Percentiles rank a stretch among this genome's conserved stretches.
phyloP scores from a whole-genome alignment of 2,888 invertebrate genomes.

The Silvanus unidentatus region DNA sequence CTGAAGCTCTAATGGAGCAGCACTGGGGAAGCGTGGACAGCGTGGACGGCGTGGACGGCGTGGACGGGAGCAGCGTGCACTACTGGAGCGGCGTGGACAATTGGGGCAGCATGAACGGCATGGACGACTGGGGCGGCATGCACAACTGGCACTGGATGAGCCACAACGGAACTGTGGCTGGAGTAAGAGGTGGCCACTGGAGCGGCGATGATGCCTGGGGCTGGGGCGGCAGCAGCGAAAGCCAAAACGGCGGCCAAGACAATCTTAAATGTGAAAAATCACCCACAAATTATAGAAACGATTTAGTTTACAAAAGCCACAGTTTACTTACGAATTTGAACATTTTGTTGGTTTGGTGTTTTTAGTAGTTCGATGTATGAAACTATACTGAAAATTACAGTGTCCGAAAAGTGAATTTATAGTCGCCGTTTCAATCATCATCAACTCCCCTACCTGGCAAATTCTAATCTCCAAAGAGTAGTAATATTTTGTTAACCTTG shows the following conservation, averaged over 20 bases:
- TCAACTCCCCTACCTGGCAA: too few relatives aligned
- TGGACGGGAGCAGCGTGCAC: conserved; percentile 21
- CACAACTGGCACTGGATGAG: conserved; percentile 28
- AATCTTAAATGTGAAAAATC: conserved; percentile 38
- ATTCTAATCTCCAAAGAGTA: too few relatives aligned
- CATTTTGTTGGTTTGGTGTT: conserved; percentile 16
- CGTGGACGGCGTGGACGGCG: conserved; percentile 18
- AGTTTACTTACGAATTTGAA: conserved; percentile 24
- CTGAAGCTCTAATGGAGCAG: conserved; percentile 1
- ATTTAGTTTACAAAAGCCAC: neutral
- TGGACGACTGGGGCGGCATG: conserved; percentile 30
- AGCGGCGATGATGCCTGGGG: conserved; percentile 4
- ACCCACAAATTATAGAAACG: neutral
- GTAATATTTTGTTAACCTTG: too few relatives aligned
- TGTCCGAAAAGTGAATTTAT: too few relatives aligned
- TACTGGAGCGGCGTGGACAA: conserved; percentile 24
- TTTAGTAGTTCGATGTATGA: too few relatives aligned
- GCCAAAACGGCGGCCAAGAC: conserved; percentile 51
- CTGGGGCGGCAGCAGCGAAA: conserved; percentile 35
- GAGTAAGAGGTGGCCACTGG: conserved; percentile 9
- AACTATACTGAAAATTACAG: too few relatives aligned
- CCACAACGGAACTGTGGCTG: conserved; percentile 15
- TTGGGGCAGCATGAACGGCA: conserved; percentile 27
- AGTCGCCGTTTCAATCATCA: too few relatives aligned
- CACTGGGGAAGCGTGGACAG: conserved; percentile 31